Evolutionary conservation across 1,140 invertebrate genomes (phyloP).

Genomic region (Saccostrea glomerata): DNA sequence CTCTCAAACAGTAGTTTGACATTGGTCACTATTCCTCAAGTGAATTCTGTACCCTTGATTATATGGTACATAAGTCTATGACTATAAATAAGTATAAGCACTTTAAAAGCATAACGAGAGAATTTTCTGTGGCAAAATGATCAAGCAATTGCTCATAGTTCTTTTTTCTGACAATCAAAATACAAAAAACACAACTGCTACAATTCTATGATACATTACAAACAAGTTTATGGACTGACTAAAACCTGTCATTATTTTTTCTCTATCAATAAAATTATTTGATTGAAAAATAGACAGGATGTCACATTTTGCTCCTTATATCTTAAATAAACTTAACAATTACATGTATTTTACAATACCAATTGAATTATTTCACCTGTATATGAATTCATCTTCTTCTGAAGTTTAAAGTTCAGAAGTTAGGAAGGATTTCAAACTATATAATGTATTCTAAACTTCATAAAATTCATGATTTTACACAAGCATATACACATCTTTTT

Average conservation of each 20-base stretch:
- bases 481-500: not conserved
- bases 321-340: too few relatives aligned
- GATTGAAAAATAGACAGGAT: not conserved
- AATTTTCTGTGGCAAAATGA: not conserved
- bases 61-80: not conserved
- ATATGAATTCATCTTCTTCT: too few relatives aligned
- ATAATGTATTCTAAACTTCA: not conserved
- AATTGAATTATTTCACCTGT: too few relatives aligned
- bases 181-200: not conserved
- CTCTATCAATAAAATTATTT: not conserved
- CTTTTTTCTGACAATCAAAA: not conserved
- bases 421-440: not conserved
- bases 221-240: too few relatives aligned
- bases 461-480: not conserved
- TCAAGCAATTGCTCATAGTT: not conserved
- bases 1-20: not conserved
- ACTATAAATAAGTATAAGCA: not conserved
- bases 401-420: too few relatives aligned
- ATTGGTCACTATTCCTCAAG: not conserved
- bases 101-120: not conserved
- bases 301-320: too few relatives aligned
- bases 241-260: too few relatives aligned
- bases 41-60: not conserved
- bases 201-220: not conserved
- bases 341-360: too few relatives aligned